Evolutionary conservation across 2,888 invertebrate genomes (phyloP).

Genomic region (Pseudococcus jackbeardsleyi): DNA sequence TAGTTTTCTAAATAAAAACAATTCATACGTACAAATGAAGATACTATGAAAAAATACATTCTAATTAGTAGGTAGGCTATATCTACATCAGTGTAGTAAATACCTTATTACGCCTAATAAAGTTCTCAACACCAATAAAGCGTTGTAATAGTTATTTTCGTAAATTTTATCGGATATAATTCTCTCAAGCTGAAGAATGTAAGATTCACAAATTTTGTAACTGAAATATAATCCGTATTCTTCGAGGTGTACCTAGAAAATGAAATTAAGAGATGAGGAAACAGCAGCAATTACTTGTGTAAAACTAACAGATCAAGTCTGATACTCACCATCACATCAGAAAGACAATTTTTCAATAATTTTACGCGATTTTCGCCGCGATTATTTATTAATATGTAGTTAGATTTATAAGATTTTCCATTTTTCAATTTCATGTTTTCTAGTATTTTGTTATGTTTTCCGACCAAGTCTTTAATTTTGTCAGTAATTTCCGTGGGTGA

Average conservation of each 20-base stretch:
- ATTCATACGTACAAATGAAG: not conserved
- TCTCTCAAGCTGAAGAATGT: conserved; percentile 41
- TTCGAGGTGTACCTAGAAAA: conserved; percentile 13
- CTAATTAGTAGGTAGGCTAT: too few species aligned
- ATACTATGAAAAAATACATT: too few species aligned
- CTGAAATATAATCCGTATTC: conserved; percentile 53
- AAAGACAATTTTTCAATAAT: conserved; percentile 47
- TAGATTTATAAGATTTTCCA: not conserved
- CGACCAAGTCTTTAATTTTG: not conserved
- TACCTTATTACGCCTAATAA: not conserved
- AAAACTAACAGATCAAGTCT: too few species aligned
- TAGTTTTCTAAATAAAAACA: conserved; percentile 61
- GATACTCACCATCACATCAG: conserved; percentile 41
- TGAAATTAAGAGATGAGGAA: too few species aligned
- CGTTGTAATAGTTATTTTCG: not conserved
- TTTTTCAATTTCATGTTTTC: not conserved
- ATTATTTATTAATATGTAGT: not conserved
- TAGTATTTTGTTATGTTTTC: not conserved
- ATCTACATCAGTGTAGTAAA: too few species aligned
- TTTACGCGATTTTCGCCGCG: conserved; percentile 45
- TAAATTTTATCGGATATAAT: not conserved
- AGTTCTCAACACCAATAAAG: not conserved
- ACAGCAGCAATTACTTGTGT: too few species aligned
- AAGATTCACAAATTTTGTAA: not conserved
- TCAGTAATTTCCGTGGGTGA: not conserved